Conservation (phyloP, 2,113 vertebrate species). For the Anolis carolinensis region DNA sequence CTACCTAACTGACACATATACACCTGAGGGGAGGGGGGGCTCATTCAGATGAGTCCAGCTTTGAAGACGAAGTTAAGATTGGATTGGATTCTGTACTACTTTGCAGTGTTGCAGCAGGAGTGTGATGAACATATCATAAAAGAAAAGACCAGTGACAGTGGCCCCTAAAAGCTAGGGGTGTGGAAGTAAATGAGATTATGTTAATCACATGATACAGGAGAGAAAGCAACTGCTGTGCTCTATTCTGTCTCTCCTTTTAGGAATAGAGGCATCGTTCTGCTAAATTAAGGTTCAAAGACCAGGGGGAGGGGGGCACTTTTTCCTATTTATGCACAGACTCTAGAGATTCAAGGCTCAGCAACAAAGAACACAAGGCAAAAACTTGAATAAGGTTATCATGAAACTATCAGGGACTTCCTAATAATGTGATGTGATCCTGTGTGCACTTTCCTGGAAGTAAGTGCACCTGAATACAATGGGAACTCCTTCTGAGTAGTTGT, state of each 20-base stretch:
- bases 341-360: slow-evolving; percentile 32
- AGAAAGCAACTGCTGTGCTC: slow-evolving; percentile 9
- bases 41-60: background rate
- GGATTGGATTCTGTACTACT: background rate
- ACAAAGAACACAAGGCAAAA: slow-evolving; percentile 34
- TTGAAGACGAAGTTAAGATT: background rate
- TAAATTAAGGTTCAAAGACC: background rate
- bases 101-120: background rate
- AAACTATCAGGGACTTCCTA: slow-evolving; percentile 58
- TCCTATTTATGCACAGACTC: slow-evolving; percentile 32
- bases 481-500: background rate
- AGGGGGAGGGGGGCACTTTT: background rate
- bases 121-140: background rate
- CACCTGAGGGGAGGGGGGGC: no score
- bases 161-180: background rate
- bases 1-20: slow-evolving; percentile 2
- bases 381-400: slow-evolving; percentile 43
- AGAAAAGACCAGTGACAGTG: slow-evolving; percentile 4
- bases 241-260: background rate
- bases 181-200: slow-evolving; percentile 12
- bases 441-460: background rate
- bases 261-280: background rate
- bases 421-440: slow-evolving; percentile 9
- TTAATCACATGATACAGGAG: slow-evolving; percentile 4
- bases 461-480: background rate